Conservation (phyloP, 64 coral and sea anemone genomes). For the Catalaphyllia jardinei region DNA sequence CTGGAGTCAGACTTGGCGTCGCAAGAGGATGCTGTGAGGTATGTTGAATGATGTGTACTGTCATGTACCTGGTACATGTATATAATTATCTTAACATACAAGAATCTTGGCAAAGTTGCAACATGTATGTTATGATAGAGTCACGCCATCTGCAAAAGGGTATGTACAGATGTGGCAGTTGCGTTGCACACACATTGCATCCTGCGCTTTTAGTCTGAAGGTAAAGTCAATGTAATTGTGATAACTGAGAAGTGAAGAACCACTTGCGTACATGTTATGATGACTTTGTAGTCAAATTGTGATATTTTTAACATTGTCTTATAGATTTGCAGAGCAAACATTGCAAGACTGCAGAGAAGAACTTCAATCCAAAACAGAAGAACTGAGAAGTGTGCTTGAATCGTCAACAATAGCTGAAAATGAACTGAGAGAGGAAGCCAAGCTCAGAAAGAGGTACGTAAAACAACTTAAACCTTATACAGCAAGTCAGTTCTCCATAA, state of each 20-base stretch:
- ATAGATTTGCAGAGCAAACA: conserved; percentile 77
- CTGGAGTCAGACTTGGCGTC: conserved; percentile 83
- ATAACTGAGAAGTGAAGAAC: too few species aligned
- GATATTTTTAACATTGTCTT: background rate
- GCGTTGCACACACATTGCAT: too few species aligned
- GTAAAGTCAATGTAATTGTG: too few species aligned
- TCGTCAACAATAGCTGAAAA: conserved; percentile 73
- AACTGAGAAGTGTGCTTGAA: conserved; percentile 73
- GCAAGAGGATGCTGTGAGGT: conserved; percentile 88
- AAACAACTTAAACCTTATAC: background rate
- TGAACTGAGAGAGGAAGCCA: conserved; percentile 85
- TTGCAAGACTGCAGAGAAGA: conserved; percentile 74
- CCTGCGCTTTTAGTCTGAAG: too few species aligned
- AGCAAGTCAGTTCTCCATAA: background rate
- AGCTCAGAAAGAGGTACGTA: conserved; percentile 71
- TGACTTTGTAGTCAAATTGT: too few species aligned
- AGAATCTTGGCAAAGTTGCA: too few species aligned
- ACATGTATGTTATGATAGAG: too few species aligned
- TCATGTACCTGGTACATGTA: too few species aligned
- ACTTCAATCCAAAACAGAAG: conserved; percentile 72
- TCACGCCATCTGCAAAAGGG: too few species aligned
- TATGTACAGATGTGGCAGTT: too few species aligned
- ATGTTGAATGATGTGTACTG: background rate
- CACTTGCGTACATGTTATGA: too few species aligned
- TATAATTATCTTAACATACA: too few species aligned